Base-by-base conservation (phyloP, 2,797 vertebrate species). In the Remorina albescens region DNA sequence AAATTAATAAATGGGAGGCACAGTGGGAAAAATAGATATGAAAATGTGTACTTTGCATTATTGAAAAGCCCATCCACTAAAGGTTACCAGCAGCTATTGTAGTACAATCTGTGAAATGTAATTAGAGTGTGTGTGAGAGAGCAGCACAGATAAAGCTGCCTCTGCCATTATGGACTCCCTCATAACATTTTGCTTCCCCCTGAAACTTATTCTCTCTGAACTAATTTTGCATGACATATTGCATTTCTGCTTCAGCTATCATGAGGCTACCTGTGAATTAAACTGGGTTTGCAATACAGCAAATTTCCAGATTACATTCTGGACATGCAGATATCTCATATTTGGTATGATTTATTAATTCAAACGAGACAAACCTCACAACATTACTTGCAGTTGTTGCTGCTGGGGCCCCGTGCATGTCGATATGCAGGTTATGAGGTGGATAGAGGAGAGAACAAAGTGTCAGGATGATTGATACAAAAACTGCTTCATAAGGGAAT, bases 31-130 rank as follows among this genome's bases (percentile, higher is more conserved):
- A 93, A 93, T 92, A 92, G 94, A 95, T 95, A 94, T 93, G 94
- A 95, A 94, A 95, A 94, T 94, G 93, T 95, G 92, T 94, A 94
- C 93, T 94, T 94, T 94, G 94, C 94, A 94, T 95, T 95, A 95
- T 94, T 95, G 94, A 95, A 94, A 94, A 94, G 93, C 91, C 89
- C 90, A 92, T 92, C 92, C 93, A 94, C 93, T 92, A 95, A 95
- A 95, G 94, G 94, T 95, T 95, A 95, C 94, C 91, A 92, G 91
- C 90, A 91, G 93, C 93, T 94, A 93, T 94, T 95, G 94, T 94
- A 85, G 91, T 93, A 92, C 92, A 95, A 94, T 95, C 93, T 94
- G 92, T 91, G 91, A 93, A 95, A 95, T 95, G 93, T 95, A 95
- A 95, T 95, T 95, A 95, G 94, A 93, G 89, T 82, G 90, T 79